Conservation (phyloP, 2,113 vertebrate genomes). For the Petrocephalus microphthalmus region DNA sequence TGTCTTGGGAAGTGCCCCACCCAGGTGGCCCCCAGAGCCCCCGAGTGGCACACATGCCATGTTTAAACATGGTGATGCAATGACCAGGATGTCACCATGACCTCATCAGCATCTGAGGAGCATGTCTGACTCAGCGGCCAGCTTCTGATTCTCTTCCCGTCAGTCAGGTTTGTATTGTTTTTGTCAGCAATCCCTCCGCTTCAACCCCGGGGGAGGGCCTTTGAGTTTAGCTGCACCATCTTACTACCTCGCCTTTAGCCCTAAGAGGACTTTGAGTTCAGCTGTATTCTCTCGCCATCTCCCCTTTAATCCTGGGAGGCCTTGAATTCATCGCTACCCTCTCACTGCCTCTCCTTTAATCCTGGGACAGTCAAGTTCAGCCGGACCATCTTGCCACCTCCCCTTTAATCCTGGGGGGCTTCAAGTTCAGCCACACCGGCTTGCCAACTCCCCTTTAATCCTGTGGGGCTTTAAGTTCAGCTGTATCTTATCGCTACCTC, state of each 20-base stretch:
- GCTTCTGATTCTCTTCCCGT: background rate
- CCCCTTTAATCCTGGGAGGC: too few relatives aligned
- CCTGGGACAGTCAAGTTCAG: too few relatives aligned
- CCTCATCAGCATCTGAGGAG: background rate
- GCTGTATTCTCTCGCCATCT: too few relatives aligned
- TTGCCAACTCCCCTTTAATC: too few relatives aligned
- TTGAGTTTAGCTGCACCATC: background rate
- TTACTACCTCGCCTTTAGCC: too few relatives aligned
- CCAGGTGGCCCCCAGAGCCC: background rate
- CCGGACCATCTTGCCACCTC: background rate
- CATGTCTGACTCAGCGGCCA: background rate
- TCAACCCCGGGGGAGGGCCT: background rate
- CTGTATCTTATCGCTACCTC: background rate
- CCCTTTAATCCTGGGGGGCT: too few relatives aligned
- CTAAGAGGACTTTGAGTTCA: too few relatives aligned
- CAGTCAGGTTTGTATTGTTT: background rate
- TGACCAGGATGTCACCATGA: background rate
- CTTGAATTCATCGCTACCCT: background rate
- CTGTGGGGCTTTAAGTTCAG: too few relatives aligned
- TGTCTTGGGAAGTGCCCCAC: background rate
- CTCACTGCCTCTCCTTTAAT: background rate
- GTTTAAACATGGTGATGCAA: too few relatives aligned
- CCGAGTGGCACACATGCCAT: background rate
- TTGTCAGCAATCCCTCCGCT: too few relatives aligned
- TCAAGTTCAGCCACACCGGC: too few relatives aligned